A percentile compares a stretch with the other conserved stretches of the same genome.
phyloP scores from a whole-genome alignment of 2,797 vertebrate genomes.

The Pyrocephalus nanus region DNA sequence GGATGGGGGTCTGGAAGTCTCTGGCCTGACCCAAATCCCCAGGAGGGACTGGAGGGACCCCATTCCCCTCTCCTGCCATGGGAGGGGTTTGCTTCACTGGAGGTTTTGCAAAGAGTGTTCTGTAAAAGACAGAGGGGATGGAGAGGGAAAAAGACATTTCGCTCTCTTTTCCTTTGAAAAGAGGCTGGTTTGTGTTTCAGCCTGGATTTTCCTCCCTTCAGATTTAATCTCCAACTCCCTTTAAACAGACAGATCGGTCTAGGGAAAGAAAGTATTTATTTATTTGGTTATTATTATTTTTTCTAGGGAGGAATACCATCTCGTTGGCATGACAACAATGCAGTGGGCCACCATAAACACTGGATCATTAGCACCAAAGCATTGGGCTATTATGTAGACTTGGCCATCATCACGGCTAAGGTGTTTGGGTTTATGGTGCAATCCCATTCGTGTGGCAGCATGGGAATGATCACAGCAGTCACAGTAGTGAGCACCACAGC shows the following conservation, averaged over 20 bases:
- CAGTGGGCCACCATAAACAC: conserved; percentile 58
- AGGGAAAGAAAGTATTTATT: conserved; percentile 46
- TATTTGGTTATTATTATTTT: conserved; percentile 55
- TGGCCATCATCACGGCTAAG: conserved; percentile 35
- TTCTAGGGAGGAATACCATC: conserved; percentile 9
- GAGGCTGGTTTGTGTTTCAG: background rate
- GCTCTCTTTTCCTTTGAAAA: background rate
- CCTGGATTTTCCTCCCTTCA: background rate
- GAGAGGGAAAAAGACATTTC: background rate
- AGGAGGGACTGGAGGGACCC: background rate
- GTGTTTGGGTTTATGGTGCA: conserved; percentile 53
- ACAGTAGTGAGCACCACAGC: conserved; percentile 9
- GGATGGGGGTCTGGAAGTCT: accelerated
- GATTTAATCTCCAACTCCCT: conserved; percentile 16
- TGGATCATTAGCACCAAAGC: conserved; percentile 56
- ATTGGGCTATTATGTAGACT: conserved; percentile 9
- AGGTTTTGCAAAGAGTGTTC: background rate
- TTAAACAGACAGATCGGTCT: conserved; percentile 2
- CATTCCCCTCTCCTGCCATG: background rate
- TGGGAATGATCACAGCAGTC: conserved; percentile 39
- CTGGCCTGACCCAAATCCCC: background rate
- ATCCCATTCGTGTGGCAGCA: conserved; percentile 13
- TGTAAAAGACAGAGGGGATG: background rate
- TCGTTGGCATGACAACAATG: conserved; percentile 47
- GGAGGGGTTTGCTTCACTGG: background rate